Conservation (phyloP, 2,888 invertebrate species). For the Metopia argyrocephala region DNA sequence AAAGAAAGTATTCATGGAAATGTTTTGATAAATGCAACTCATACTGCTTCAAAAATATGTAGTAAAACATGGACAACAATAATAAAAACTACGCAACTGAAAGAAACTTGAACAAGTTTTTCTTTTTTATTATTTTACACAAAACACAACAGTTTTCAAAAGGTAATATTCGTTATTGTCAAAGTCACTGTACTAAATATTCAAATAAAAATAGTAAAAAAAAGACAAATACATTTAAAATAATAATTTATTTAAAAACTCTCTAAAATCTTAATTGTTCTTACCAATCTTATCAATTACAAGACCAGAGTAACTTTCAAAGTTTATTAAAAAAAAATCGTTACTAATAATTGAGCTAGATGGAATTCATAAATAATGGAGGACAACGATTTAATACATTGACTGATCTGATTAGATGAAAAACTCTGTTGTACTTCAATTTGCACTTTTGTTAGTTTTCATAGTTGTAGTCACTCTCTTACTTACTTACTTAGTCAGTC, state of each 20-base stretch:
- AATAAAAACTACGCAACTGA: constrained; percentile 7
- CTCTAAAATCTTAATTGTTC: background rate
- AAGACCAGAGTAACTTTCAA: background rate
- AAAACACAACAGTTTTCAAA: background rate
- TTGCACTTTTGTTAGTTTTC: constrained; percentile 6
- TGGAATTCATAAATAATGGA: no score
- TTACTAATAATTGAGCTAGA: no score
- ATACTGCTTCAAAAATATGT: constrained; percentile 7
- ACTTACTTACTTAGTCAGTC: constrained; percentile 38
- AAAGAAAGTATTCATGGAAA: constrained; percentile 21
- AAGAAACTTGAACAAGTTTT: constrained; percentile 45
- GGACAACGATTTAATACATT: no score
- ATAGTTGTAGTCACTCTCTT: constrained; percentile 38
- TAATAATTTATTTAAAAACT: background rate
- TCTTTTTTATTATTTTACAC: no score
- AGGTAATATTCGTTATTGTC: constrained; percentile 43
- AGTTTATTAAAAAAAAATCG: no score
- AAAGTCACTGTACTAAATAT: constrained; percentile 12
- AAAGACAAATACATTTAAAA: no score
- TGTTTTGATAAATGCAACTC: constrained; percentile 44
- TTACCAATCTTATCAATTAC: background rate
- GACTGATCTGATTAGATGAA: no score
- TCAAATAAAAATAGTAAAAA: background rate
- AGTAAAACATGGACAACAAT: background rate
- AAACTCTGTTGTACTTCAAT: background rate